Percentiles rank a stretch among this genome's conserved stretches.
Conservation (phyloP, 2,797 vertebrate species). For the Merluccius polli region DNA sequence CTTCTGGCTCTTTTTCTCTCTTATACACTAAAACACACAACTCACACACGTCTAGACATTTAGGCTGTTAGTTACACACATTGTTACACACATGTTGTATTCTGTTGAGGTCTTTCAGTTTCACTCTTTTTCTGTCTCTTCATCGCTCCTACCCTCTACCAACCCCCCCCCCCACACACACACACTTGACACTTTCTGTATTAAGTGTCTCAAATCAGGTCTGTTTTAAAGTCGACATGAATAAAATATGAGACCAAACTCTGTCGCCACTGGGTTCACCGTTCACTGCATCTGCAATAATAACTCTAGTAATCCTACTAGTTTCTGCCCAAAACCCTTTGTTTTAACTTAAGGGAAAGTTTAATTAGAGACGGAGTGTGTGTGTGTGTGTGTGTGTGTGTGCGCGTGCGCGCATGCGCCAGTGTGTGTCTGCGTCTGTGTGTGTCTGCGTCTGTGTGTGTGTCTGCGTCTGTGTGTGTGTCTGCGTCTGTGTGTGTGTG, state of each 20-base stretch:
- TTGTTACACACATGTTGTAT: not conserved
- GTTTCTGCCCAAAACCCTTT: constrained; percentile 28
- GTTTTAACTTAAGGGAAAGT: constrained; percentile 21
- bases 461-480: constrained; percentile 1
- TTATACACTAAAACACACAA: not conserved
- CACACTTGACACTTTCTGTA: not conserved
- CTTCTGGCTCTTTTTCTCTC: too few relatives aligned
- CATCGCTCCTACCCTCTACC: not conserved
- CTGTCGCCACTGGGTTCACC: constrained; percentile 28
- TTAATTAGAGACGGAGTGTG: constrained; percentile 1
- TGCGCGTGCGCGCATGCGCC: not conserved
- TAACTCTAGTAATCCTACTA: constrained; percentile 37
- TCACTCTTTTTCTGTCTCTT: not conserved
- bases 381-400: not conserved
- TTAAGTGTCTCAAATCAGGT: constrained; percentile 12
- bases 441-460: not conserved
- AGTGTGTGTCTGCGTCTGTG: not conserved
- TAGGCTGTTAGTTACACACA: not conserved
- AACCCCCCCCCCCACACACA: constrained; percentile 8
- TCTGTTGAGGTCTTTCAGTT: constrained; percentile 12
- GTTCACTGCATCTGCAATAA: constrained; percentile 45
- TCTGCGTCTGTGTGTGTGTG: not conserved
- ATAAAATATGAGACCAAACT: constrained; percentile 36
- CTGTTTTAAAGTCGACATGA: constrained; percentile 21
- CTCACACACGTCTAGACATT: not conserved